Evolutionary conservation across 2,113 vertebrate species (phyloP), one percentile per base, ranked within the genome.

Genomic region (Euleptes europaea): DNA sequence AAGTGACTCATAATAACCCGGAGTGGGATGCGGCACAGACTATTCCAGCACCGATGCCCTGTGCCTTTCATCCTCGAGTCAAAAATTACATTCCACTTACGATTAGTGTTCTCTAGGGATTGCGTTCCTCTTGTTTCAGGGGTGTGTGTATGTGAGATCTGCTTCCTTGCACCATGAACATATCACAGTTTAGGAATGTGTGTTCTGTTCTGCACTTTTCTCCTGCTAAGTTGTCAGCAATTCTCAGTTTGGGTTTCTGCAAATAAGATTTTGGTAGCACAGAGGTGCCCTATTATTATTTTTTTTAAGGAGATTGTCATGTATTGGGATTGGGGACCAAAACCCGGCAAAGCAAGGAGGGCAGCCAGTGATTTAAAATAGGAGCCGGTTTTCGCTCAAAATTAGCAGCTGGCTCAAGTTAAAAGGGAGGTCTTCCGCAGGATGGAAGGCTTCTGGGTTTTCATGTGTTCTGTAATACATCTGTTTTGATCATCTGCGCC

Each of bases 1-100:
- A 92, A 91, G 90, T 95, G 92, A 95, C 92, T 95, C 92, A 94
- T 92, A 40, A 35, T 8, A 15, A 91, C 86, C 80, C 85, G 83
- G 93, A 94, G 88, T 92, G 92, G 93, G 91, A 89, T 93, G 91
- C 86, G 86, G 84, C 82, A 85, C 67, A 88, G 83, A 91, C 79
- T 80, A 91, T 84, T 90, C 78, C 8, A 79, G 90, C 92, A 91
- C 83, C 85, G 81, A 83, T 82, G 86, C 81, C 88, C 88, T 89
- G 72, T 91, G 69, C 83, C 87, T 87, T 38, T 78, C 88, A 90
- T 87, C 88, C 76, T 90, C 89, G 91, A 93, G 2, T 77, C 49
- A 9, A 31, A 57, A 91, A 95, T 92, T 90, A 92, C 89, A 92
- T 92, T 80, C 88, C 88, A 86, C 88, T 93, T 92, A 88, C 1